Conservation (phyloP, 2,797 vertebrate genomes). For the Sciurus carolinensis region DNA sequence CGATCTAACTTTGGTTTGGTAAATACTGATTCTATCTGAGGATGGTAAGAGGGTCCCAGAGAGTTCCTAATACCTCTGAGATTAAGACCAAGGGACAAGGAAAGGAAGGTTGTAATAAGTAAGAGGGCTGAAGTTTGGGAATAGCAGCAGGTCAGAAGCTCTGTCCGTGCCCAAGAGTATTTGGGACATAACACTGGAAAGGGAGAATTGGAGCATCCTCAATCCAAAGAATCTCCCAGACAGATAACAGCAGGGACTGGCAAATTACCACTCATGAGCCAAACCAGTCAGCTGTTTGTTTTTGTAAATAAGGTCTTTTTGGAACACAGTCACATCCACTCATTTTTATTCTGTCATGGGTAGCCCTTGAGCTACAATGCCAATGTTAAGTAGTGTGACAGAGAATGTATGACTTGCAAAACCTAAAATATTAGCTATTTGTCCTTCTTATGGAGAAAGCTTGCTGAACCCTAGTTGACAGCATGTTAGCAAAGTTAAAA, state of each 20-base stretch:
- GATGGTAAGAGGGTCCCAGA: not conserved
- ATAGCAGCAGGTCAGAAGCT: not conserved
- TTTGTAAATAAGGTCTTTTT: not conserved
- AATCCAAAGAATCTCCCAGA: not conserved
- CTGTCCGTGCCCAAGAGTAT: not conserved
- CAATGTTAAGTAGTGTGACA: not conserved
- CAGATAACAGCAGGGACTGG: not conserved
- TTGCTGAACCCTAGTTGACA: not conserved
- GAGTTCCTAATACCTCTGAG: not conserved
- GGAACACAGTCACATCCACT: not conserved
- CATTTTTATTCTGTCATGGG: not conserved
- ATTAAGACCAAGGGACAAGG: not conserved
- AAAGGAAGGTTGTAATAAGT: not conserved
- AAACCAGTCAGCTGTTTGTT: not conserved
- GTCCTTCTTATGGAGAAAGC: not conserved
- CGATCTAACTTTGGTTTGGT: not conserved
- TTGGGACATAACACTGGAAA: not conserved
- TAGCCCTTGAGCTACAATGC: not conserved
- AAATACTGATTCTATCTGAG: not conserved
- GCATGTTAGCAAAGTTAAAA: constrained; percentile 2
- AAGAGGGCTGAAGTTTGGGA: not conserved
- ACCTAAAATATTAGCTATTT: not conserved
- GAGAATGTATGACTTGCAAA: not conserved
- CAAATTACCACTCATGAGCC: not conserved
- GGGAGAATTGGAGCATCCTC: not conserved